A percentile compares a stretch with the other conserved stretches of the same genome.
Conservation (phyloP, 2,797 vertebrate genomes). For the Scomberomorus guttatus region DNA sequence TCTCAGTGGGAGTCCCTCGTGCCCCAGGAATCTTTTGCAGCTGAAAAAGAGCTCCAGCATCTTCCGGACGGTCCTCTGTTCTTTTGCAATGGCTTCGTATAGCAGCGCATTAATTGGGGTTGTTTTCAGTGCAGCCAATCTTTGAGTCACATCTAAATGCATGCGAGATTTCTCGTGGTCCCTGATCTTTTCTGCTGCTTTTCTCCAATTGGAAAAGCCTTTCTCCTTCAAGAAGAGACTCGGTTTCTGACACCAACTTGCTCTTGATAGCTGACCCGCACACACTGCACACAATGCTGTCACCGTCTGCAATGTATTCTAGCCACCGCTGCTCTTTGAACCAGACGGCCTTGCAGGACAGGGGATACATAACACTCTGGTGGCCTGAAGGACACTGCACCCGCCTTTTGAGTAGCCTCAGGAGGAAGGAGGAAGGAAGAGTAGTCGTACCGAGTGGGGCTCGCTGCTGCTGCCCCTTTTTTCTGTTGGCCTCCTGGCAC, state of each 20-base stretch:
- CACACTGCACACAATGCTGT: too few relatives aligned
- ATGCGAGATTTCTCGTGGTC: background rate
- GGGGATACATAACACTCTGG: background rate
- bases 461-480: too few relatives aligned
- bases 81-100: background rate
- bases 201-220: background rate
- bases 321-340: too few relatives aligned
- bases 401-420: too few relatives aligned
- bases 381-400: too few relatives aligned
- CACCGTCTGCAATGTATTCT: too few relatives aligned
- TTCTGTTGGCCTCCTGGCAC: conserved; percentile 5
- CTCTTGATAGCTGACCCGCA: too few relatives aligned
- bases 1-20: background rate
- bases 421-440: too few relatives aligned
- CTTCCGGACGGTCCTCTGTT: background rate
- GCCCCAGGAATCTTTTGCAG: background rate
- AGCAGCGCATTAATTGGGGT: background rate
- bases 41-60: background rate
- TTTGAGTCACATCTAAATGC: background rate
- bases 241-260: too few relatives aligned
- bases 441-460: too few relatives aligned
- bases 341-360: background rate
- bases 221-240: background rate
- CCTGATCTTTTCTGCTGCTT: background rate
- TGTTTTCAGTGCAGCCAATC: conserved; percentile 22